phyloP scores from a whole-genome alignment of 92 coral and sea anemone species.

The Zoanthus sociatus region DNA sequence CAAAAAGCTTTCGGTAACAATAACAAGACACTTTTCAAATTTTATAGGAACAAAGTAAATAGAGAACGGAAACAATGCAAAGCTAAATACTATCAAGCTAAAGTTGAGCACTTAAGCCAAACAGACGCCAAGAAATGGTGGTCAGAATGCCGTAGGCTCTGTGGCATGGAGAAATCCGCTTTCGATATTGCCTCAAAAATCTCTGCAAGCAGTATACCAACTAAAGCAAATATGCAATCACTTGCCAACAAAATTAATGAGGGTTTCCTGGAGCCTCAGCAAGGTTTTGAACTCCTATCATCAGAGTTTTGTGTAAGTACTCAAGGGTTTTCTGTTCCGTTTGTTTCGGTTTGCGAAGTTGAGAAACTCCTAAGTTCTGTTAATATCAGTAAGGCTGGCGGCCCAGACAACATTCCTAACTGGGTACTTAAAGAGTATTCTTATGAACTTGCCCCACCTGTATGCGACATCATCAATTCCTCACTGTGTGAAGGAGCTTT shows the following conservation, averaged over 20 bases:
- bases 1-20: conserved; percentile 28
- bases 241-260: no score
- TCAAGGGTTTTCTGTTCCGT: conserved; percentile 26
- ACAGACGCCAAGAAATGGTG: conserved; percentile 42
- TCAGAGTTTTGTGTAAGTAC: conserved; percentile 4
- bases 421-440: conserved; percentile 29
- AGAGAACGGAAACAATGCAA: background rate
- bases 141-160: conserved; percentile 32
- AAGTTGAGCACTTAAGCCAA: conserved; percentile 29
- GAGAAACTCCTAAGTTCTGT: conserved; percentile 10
- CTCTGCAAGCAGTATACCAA: conserved; percentile 3
- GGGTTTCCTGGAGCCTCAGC: conserved; percentile 52
- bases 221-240: background rate
- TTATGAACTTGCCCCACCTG: conserved; percentile 27
- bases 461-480: conserved; percentile 38
- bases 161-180: conserved; percentile 41
- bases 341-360: conserved; percentile 21
- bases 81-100: conserved; percentile 44
- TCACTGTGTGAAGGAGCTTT: conserved; percentile 27
- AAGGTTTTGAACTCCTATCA: conserved; percentile 32
- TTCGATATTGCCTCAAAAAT: conserved; percentile 22
- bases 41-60: background rate
- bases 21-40: no score
- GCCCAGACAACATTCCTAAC: background rate
- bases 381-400: background rate